Evolutionary conservation across 2,888 invertebrate genomes (phyloP).

Genomic region (Cheilosia grossa): DNA sequence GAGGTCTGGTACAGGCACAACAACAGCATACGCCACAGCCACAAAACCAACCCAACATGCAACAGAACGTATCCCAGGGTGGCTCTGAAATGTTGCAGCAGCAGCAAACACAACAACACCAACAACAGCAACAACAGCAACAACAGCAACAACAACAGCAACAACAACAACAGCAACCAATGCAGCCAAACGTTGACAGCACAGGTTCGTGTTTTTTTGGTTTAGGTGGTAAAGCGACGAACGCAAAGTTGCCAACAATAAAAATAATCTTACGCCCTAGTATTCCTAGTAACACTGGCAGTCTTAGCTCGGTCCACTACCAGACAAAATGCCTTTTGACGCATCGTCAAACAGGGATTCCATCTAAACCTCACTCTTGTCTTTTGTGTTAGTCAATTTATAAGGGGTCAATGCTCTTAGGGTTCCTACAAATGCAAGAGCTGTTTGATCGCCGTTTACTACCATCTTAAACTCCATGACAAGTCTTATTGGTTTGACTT

Average conservation of each 20-base stretch:
- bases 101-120: conserved; percentile 39
- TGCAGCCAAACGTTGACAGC: conserved; percentile 64
- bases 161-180: conserved; percentile 61
- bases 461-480: too few species aligned
- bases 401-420: too few species aligned
- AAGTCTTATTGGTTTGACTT: too few species aligned
- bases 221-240: background rate
- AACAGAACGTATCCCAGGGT: conserved; percentile 23
- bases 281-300: background rate
- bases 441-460: too few species aligned
- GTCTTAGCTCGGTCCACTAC: too few species aligned
- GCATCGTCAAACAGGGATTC: too few species aligned
- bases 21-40: conserved; percentile 75
- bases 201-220: conserved; percentile 29
- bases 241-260: background rate
- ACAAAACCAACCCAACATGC: conserved; percentile 11
- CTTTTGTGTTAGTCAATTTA: too few species aligned
- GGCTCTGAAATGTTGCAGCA: conserved; percentile 14
- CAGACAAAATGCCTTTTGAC: too few species aligned
- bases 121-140: conserved; percentile 22
- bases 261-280: background rate
- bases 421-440: too few species aligned
- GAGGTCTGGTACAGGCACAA: conserved; percentile 34
- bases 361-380: too few species aligned
- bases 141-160: conserved; percentile 56